Evolutionary conservation across 2,797 vertebrate genomes (phyloP).

Genomic region (Tragelaphus eurycerus): DNA sequence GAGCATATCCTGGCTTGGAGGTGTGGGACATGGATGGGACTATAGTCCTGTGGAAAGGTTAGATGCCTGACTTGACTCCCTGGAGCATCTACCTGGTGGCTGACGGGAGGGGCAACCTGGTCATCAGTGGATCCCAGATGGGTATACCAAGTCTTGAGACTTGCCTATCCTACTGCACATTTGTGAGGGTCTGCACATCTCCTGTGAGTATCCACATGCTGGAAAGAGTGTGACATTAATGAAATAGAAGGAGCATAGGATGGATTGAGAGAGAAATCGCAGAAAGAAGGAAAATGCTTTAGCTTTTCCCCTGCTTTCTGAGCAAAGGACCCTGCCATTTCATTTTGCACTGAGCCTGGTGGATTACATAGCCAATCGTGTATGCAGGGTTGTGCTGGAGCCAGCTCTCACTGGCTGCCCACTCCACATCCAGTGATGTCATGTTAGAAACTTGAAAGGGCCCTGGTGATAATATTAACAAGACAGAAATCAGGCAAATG

Average conservation of each 20-base stretch:
- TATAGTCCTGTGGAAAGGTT: neutral
- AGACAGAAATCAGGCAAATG: slow-evolving; percentile 17
- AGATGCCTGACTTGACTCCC: neutral
- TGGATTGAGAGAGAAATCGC: neutral
- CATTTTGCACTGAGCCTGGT: neutral
- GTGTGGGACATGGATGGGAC: neutral
- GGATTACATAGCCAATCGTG: neutral
- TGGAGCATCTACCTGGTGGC: neutral
- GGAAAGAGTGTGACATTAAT: neutral
- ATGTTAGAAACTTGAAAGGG: neutral
- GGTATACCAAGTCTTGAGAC: neutral
- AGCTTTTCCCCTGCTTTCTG: neutral
- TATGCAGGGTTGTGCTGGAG: neutral
- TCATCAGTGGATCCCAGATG: no score
- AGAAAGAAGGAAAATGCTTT: neutral
- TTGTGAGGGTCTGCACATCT: neutral
- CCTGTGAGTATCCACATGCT: neutral
- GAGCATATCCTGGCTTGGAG: neutral
- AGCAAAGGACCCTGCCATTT: neutral
- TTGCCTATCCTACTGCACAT: neutral
- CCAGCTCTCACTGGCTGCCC: neutral
- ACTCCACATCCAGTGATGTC: neutral
- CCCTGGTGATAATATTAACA: neutral
- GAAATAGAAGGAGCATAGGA: neutral
- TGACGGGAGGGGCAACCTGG: neutral